Evolutionary conservation across 2,113 vertebrate species (phyloP).

Genomic region (Toxostoma redivivum): DNA sequence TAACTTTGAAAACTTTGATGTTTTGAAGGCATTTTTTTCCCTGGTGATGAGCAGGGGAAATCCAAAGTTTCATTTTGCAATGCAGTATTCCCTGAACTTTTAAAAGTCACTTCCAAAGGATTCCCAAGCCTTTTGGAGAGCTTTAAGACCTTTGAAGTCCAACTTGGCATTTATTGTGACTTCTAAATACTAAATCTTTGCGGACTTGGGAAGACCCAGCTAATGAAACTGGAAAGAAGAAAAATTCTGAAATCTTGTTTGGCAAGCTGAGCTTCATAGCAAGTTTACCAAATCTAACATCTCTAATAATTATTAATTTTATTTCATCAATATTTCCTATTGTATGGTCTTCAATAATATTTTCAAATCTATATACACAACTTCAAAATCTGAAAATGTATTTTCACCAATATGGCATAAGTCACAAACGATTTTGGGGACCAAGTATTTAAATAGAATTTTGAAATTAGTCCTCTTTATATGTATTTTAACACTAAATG

Average conservation of each 20-base stretch:
- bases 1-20: neutral
- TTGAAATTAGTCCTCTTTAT: neutral
- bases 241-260: neutral
- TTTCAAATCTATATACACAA: neutral
- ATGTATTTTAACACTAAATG: neutral
- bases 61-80: neutral
- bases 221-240: neutral
- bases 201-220: accelerated
- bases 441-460: neutral
- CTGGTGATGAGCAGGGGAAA: neutral
- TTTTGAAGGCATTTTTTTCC: neutral
- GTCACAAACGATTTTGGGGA: neutral
- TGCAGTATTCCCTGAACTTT: neutral
- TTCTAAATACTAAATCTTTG: neutral
- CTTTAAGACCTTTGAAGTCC: neutral
- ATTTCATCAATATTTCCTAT: neutral
- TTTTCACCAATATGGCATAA: neutral
- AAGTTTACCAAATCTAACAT: neutral
- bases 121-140: neutral
- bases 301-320: neutral
- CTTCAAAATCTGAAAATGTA: neutral
- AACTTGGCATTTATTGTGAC: neutral
- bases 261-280: neutral
- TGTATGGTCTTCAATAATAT: neutral
- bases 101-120: neutral